Conservation (phyloP, 2,888 invertebrate genomes). For the Apodemia hepburni region DNA sequence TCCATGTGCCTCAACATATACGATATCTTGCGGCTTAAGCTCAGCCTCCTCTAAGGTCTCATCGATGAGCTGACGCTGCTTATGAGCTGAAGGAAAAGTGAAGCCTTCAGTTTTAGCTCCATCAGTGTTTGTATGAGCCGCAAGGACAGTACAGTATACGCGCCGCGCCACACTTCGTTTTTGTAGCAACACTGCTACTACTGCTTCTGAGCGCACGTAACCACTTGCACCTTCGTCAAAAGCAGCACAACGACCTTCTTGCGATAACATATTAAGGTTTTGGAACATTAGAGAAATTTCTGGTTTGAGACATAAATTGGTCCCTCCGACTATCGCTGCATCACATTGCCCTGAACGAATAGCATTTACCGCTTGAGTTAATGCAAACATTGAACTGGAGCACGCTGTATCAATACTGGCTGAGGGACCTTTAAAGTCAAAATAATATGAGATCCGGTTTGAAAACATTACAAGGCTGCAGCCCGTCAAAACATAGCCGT, state of each 20-base stretch:
- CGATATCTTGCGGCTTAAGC: not conserved
- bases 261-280: not conserved
- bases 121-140: not conserved
- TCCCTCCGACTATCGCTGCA: not conserved
- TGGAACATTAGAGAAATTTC: not conserved
- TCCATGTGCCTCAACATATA: constrained; percentile 6
- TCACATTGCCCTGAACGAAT: constrained; percentile 11
- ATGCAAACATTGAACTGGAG: constrained; percentile 11
- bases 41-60: not conserved
- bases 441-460: constrained; percentile 11
- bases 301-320: not conserved
- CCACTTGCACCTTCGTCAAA: constrained; percentile 11
- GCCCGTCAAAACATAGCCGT: constrained; percentile 9
- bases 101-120: constrained; percentile 10
- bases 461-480: constrained; percentile 16
- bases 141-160: constrained; percentile 15
- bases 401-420: constrained; percentile 6
- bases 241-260: constrained; percentile 7
- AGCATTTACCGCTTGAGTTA: constrained; percentile 6
- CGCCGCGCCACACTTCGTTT: constrained; percentile 8
- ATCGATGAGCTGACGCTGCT: not conserved
- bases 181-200: constrained; percentile 11
- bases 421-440: constrained; percentile 16
- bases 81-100: constrained; percentile 4
- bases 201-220: constrained; percentile 9